phyloP scores from a whole-genome alignment of 2,888 invertebrate species.

The Tetramorium bicarinatum region DNA sequence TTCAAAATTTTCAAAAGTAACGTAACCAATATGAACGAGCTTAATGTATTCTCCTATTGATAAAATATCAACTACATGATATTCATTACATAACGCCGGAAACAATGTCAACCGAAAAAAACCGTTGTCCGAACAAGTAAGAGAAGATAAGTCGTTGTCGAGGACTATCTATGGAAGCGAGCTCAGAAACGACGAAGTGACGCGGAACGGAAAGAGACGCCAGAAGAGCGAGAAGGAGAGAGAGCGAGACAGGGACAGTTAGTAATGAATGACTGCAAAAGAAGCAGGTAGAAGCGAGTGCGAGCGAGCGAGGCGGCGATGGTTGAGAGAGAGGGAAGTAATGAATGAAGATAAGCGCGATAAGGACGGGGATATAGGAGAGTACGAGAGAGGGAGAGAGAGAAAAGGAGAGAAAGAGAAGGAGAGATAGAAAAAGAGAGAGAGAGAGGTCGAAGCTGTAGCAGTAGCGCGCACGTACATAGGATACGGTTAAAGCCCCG shows the following conservation, averaged over 20 bases:
- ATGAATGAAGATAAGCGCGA: conserved; percentile 63
- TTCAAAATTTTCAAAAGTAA: not conserved
- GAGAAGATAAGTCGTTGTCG: conserved; percentile 43
- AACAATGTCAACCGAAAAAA: conserved; percentile 52
- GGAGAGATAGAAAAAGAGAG: conserved; percentile 28
- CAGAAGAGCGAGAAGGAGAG: conserved; percentile 61
- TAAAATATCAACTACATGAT: not conserved
- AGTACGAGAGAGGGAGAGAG: conserved; percentile 30
- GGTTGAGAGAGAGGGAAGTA: conserved; percentile 51
- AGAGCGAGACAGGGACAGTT: conserved; percentile 45
- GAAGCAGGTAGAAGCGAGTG: conserved; percentile 69
- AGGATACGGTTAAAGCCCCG: conserved; percentile 57
- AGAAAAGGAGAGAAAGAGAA: conserved; percentile 27
- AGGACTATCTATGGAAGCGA: conserved; percentile 51
- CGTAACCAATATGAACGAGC: not conserved
- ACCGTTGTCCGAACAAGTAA: conserved; percentile 45
- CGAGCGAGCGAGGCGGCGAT: conserved; percentile 55
- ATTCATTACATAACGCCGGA: conserved; percentile 1
- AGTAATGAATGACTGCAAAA: conserved; percentile 77
- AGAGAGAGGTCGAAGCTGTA: conserved; percentile 35
- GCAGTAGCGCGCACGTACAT: conserved; percentile 65
- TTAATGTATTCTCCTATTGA: not conserved
- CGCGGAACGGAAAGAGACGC: conserved; percentile 76
- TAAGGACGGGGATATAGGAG: conserved; percentile 3
- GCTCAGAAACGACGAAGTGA: conserved; percentile 49